Base-by-base conservation (phyloP, 2,113 vertebrate species). In the Chroicocephalus ridibundus region DNA sequence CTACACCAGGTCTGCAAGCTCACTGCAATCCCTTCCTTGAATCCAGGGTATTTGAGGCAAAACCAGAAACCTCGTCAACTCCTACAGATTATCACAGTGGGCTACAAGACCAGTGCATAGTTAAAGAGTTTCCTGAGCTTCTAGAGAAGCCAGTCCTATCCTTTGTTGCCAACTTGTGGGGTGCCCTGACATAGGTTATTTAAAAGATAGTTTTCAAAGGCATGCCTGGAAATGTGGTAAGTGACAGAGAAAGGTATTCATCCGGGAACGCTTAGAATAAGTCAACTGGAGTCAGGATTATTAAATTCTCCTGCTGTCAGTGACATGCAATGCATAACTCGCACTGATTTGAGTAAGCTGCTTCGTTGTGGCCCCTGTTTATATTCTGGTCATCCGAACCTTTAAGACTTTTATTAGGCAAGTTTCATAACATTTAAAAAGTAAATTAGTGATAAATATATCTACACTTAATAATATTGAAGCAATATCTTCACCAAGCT, bases 231-330 rank as follows among this genome's bases (percentile, higher is more conserved):
- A 97, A 87, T 3, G 5, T 62, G 54, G 83, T 92, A 90, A 92
- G 86, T 91, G 89, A 82, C 70, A 96, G 88, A 85, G 91, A 91
- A 94, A 93, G 93, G 91, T 95, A 85, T 94, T 96, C 89, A 93
- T 91, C 93, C n/a, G 58, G 96, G 96, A 96, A 96, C 1, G n/a
- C 88, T 92, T 93, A 93, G 90, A 96, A 92, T 93, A 95, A 94
- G 93, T 94, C 86, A 95, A 13, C 88, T 88, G 75, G 75, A 86
- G 64, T 95, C 86, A 97, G 72, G 84, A 94, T 90, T 95, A 96
- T 93, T 94, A 91, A 89, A 85, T 96, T 90, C 82, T 93, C 75
- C 71, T 83, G 81, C 95, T 95, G 93, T 88, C 91, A 88, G 71
- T 82, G 93, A 36, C 68, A 91, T 70, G 78, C 66, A 91, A 51